Percentiles rank a stretch among this genome's conserved stretches.
Evolutionary conservation across 2,797 vertebrate genomes (phyloP).

Genomic region (Hydrocynus forskahlii): DNA sequence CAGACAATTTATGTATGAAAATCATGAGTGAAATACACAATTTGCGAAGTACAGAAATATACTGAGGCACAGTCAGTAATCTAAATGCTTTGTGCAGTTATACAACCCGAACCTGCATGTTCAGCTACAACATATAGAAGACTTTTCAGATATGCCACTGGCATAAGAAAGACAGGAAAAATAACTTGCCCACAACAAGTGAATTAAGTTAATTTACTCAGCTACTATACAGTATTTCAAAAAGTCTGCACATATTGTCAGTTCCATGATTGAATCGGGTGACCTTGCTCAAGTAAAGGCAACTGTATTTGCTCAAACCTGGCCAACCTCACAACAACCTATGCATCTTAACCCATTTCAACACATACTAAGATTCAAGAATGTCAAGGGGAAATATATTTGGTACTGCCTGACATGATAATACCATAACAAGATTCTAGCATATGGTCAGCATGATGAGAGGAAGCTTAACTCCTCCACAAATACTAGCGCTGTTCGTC

Average conservation of each 20-base stretch:
- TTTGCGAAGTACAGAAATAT: not conserved
- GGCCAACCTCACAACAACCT: slow-evolving; percentile 2
- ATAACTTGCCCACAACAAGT: not conserved
- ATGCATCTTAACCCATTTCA: slow-evolving; percentile 1
- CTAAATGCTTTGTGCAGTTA: not conserved
- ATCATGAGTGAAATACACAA: not conserved
- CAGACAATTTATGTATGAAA: slow-evolving; percentile 11
- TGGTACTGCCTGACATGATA: slow-evolving; percentile 28
- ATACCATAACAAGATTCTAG: not conserved
- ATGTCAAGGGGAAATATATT: slow-evolving; percentile 24
- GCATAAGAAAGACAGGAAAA: slow-evolving; percentile 2
- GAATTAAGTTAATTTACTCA: not conserved
- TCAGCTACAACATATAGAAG: slow-evolving; percentile 16
- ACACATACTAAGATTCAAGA: slow-evolving; percentile 22
- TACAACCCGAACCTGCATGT: not conserved
- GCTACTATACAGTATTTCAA: slow-evolving; percentile 4
- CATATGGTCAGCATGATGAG: slow-evolving; percentile 17
- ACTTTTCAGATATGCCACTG: not conserved
- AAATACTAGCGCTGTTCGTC: slow-evolving; percentile 5
- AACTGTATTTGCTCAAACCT: slow-evolving; percentile 13
- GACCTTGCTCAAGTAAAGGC: not conserved
- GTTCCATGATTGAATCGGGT: not conserved
- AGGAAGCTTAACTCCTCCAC: slow-evolving; percentile 17
- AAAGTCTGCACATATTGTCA: not conserved
- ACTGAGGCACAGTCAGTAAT: slow-evolving; percentile 14